A percentile compares a stretch with the other conserved stretches of the same genome.
phyloP scores from a whole-genome alignment of 2,888 invertebrate genomes.

The Slavum lentiscoides region DNA sequence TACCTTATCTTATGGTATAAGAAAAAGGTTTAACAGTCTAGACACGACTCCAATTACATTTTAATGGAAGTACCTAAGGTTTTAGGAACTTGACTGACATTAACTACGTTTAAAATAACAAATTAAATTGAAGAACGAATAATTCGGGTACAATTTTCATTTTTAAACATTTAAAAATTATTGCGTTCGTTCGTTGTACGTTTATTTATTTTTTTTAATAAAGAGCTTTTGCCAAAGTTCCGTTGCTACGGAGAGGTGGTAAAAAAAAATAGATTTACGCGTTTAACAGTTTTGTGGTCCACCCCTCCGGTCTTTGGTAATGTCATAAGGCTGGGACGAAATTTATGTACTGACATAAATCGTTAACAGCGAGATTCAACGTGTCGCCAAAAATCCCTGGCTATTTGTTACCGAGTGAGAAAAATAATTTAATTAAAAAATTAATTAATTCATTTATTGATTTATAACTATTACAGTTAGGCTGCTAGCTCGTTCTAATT shows the following conservation, averaged over 20 bases:
- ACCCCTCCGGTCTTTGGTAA: conserved; percentile 27
- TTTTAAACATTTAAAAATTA: conserved; percentile 22
- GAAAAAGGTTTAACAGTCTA: too few relatives aligned
- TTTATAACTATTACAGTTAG: conserved; percentile 12
- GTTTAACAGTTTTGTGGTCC: conserved; percentile 34
- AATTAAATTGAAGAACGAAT: not conserved
- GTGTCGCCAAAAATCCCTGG: conserved; percentile 49
- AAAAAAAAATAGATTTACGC: conserved; percentile 49
- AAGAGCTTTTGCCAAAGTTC: conserved; percentile 36
- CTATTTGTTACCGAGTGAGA: conserved; percentile 41
- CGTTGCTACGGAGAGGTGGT: conserved; percentile 5
- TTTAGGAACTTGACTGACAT: not conserved
- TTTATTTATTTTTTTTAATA: conserved; percentile 33
- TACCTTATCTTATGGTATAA: too few relatives aligned
- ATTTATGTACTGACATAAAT: conserved; percentile 50
- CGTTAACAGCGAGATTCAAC: conserved; percentile 47
- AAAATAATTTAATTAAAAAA: conserved; percentile 46
- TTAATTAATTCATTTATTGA: conserved; percentile 32
- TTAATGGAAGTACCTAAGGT: too few relatives aligned
- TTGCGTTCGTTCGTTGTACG: conserved; percentile 12
- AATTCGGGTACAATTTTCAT: not conserved
- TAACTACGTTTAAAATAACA: not conserved
- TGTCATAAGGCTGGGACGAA: not conserved
- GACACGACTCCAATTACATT: too few relatives aligned
- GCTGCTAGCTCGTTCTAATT: not conserved